Base-by-base conservation (phyloP, 2,113 vertebrate genomes). In the Heterocephalus glaber region DNA sequence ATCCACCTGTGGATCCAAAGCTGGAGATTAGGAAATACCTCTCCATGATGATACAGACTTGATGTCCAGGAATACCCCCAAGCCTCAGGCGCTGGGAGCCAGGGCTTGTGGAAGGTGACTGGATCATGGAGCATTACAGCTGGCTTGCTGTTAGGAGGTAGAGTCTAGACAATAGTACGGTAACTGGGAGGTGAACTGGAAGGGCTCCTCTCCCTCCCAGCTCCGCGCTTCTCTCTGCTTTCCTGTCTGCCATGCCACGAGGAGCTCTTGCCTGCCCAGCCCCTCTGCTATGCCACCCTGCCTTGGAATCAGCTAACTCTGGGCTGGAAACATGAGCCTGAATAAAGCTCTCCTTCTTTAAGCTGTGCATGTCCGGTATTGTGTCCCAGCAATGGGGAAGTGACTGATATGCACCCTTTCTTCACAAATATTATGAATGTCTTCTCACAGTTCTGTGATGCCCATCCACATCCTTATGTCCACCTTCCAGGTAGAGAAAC, bases 401-500 rank as follows among this genome's bases (percentile, higher is more conserved):
- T 61, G n/a, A 61, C n/a, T 8, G 14, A 60, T 30, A 9, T 20
- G 56, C 2, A 17, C 12, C 0, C 22, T 49, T 49, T n/a, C 5
- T 12, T 72, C 14, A 54, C 8, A 54, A 24, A 9, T 11, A n/a
- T 22, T 26, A 17, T 0, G 12, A 44, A 16, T 11, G 8, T 87
- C 60, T 63, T 44, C 60, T 54, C 5, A 58, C 7, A 47, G 26
- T 20, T 77, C 52, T 74, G 20, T 19, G 17, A 28, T 3, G 12
- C 70, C 61, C 17, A 2, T 58, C 26, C 7, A 0, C 33, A 4
- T n/a, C 82, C 2, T 56, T 4, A 9, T 1, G 1, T 38, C 30
- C 61, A 33, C 30, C 61, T 68, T 74, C 26, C 49, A 68, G 90
- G 52, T 54, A 60, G 88, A 41, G 33, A 86, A 38, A 12, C 16